Percentiles rank a stretch among this genome's conserved stretches.
Evolutionary conservation across 2,113 vertebrate species (phyloP).

Genomic region (Elaphurus davidianus): DNA sequence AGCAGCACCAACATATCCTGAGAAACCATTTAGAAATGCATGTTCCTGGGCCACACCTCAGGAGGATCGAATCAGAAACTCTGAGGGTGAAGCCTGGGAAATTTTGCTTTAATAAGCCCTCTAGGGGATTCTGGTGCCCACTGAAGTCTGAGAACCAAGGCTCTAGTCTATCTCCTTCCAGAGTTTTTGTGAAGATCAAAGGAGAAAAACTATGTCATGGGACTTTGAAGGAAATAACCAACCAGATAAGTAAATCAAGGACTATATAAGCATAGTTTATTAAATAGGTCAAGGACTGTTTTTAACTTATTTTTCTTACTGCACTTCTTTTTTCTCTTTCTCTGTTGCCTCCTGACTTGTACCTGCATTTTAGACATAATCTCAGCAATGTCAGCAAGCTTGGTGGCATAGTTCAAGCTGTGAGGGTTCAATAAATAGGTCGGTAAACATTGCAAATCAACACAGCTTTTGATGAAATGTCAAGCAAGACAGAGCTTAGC

Average conservation of each 20-base stretch:
- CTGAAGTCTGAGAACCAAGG: not conserved
- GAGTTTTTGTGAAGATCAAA: not conserved
- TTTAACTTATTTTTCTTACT: constrained; percentile 72
- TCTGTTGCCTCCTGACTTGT: constrained; percentile 73
- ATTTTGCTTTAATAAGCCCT: not conserved
- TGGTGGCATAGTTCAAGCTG: constrained; percentile 82
- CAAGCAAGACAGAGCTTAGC: constrained; percentile 82
- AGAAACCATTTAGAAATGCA: constrained; percentile 8
- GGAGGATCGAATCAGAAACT: not conserved
- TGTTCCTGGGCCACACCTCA: not conserved
- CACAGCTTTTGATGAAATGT: constrained; percentile 85
- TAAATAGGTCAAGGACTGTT: constrained; percentile 75
- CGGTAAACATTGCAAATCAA: constrained; percentile 84
- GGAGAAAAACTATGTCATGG: not conserved
- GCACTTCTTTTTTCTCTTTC: constrained; percentile 27
- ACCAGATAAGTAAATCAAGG: constrained; percentile 1
- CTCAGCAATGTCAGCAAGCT: constrained; percentile 82
- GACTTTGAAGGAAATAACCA: not conserved
- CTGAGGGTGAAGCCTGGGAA: not conserved
- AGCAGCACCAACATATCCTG: not conserved
- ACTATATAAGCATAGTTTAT: constrained; percentile 70
- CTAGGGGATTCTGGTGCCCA: not conserved
- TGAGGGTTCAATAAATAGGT: constrained; percentile 85
- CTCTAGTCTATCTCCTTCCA: not conserved
- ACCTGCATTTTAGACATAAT: constrained; percentile 78